Evolutionary conservation across 2,888 invertebrate species (phyloP), one percentile per base, ranked within the genome.

Genomic region (Hypsopygia costalis): DNA sequence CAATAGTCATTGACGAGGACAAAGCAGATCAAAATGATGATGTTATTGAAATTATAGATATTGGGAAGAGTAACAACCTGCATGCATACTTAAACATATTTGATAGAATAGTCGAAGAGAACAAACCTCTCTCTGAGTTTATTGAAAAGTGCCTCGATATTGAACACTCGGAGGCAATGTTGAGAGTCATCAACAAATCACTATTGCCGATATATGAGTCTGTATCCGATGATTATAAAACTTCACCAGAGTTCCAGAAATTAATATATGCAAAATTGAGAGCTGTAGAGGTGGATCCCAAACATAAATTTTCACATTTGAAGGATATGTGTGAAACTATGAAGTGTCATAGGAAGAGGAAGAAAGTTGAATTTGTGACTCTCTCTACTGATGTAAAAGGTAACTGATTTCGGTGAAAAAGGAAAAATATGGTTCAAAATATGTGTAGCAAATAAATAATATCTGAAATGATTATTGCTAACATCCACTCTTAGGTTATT

Each of bases 321-420:
- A 74, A 69, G 49, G 47, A 56, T 3, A 54, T 85, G 8, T 69
- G 69, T 56, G 66, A 77, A 8, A 48, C 51, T 1, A 43, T 81
- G 7, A 69, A 66, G 38, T 34, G 44, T 1, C 52, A 55, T 35
- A 55, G 38, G 30, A 11, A 33, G 10, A 67, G 58, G 36, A 75
- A 64, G 54, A 68, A 66, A 47, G 70, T 65, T 0, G 40, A 64
- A 25, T 61, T 74, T 27, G 55, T 68, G n/a, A 79, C 79, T 10
- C 47, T 81, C 34, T 40, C 55, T 34, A 62, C 46, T 7, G 44
- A 57, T 11, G 21, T 58, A 10, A 51, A 45, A 40, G 47, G 38
- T 38, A 38, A 38, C 11, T n/a, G n/a, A n/a, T n/a, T n/a, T n/a
- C n/a, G n/a, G n/a, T n/a, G n/a, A n/a, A n/a, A n/a, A n/a, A n/a